These are phyloP conservation scores for Saxicola maurus DNA, from an alignment of 2,797 vertebrate genomes.

Conservation along the genomic window DNA sequence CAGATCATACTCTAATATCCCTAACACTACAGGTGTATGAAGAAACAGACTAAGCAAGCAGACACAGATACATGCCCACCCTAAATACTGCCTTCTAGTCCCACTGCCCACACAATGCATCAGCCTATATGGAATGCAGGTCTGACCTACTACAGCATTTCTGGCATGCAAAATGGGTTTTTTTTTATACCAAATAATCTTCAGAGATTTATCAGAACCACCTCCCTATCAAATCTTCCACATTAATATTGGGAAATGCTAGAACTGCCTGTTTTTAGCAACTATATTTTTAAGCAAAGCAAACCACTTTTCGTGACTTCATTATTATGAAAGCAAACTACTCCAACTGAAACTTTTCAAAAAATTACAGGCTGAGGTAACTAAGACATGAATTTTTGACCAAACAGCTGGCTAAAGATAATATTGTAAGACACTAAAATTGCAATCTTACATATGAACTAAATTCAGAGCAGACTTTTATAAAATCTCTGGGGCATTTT, in stretches of 20 bases:
- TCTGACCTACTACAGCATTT: background rate
- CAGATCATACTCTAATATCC: background rate
- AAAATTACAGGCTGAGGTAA: background rate
- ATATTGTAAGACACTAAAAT: background rate
- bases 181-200: background rate
- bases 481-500: background rate
- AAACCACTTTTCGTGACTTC: background rate
- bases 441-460: background rate
- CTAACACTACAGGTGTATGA: background rate
- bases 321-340: background rate
- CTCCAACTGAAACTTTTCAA: background rate
- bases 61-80: fast-evolving
- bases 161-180: fast-evolving
- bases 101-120: background rate
- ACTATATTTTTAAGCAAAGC: background rate
- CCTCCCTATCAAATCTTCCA: background rate
- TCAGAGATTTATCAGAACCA: background rate
- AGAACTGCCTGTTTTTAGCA: background rate
- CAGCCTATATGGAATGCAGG: background rate
- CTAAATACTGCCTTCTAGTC: background rate
- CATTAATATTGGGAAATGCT: background rate
- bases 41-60: background rate
- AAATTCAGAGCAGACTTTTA: background rate
- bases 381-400: background rate
- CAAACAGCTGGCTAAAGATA: background rate